A percentile compares a stretch with the other conserved stretches of the same genome.
Conservation (phyloP, 2,113 vertebrate species). For the Oryzias celebensis region DNA sequence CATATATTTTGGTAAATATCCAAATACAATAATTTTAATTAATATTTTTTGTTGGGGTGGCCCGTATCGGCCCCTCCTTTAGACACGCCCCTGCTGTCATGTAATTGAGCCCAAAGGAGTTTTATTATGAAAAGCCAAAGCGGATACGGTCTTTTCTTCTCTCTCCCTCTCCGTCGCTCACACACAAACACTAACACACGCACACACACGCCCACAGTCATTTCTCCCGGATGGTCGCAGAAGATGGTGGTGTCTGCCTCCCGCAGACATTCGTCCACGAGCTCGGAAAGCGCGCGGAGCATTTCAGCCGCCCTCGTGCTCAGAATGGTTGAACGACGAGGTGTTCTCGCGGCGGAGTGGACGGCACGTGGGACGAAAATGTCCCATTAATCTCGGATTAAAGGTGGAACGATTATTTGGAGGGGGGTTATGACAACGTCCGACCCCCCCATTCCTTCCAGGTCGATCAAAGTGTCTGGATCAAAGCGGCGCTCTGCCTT, state of each 20-base stretch:
- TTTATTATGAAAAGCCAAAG: conserved; percentile 50
- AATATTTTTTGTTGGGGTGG: too few relatives aligned
- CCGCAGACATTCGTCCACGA: conserved; percentile 22
- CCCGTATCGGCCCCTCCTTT: too few relatives aligned
- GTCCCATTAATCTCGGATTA: conserved; percentile 13
- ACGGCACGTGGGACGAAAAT: conserved; percentile 19
- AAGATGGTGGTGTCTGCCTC: conserved; percentile 65
- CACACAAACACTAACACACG: conserved; percentile 1
- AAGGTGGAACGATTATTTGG: conserved; percentile 18
- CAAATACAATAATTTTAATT: too few relatives aligned
- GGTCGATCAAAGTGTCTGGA: conserved; percentile 45
- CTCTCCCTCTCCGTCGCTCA: conserved; percentile 1
- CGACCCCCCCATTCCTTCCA: not conserved
- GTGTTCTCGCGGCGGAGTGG: conserved; percentile 12
- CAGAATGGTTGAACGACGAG: conserved; percentile 16
- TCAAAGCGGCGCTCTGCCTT: conserved; percentile 31
- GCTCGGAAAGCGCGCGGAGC: conserved; percentile 36
- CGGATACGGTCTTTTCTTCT: conserved; percentile 28
- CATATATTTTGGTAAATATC: too few relatives aligned
- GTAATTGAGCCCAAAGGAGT: not conserved
- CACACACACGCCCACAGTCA: conserved; percentile 7
- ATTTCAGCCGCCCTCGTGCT: conserved; percentile 6
- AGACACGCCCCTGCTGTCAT: too few relatives aligned
- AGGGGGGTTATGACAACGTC: conserved; percentile 19
- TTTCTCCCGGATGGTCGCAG: conserved; percentile 27